Percentiles rank a stretch among this genome's conserved stretches.
Conservation (phyloP, 2,113 vertebrate species). For the Odontesthes bonariensis region DNA sequence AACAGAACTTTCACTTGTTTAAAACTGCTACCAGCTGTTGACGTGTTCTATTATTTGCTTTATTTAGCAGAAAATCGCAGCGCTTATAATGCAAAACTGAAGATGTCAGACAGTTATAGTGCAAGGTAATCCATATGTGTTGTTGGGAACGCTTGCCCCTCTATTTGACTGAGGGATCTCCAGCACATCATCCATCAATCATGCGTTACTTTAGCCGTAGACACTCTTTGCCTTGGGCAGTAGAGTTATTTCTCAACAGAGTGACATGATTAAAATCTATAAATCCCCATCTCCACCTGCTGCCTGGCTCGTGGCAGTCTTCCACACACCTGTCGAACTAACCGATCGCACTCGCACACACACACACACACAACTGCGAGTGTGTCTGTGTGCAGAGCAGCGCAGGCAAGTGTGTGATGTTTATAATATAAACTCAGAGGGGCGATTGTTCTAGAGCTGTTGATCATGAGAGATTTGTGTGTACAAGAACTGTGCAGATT, state of each 20-base stretch:
- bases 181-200: conserved; percentile 56
- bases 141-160: conserved; percentile 6
- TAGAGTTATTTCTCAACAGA: conserved; percentile 80
- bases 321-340: conserved; percentile 75
- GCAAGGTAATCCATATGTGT: not conserved
- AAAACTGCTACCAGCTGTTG: not conserved
- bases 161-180: conserved; percentile 20
- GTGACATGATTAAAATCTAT: conserved; percentile 80
- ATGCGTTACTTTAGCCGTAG: conserved; percentile 33
- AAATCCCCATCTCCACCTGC: conserved; percentile 82
- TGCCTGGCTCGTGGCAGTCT: conserved; percentile 75
- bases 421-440: conserved; percentile 73
- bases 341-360: conserved; percentile 55
- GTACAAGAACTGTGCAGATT: conserved; percentile 44
- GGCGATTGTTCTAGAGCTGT: conserved; percentile 37
- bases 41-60: not conserved
- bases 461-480: conserved; percentile 45
- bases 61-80: not conserved
- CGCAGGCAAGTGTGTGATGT: conserved; percentile 45
- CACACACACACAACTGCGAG: conserved; percentile 20
- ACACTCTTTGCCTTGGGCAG: conserved; percentile 60
- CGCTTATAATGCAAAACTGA: conserved; percentile 6
- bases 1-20: not conserved
- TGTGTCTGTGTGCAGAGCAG: not conserved
- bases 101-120: not conserved